Evolutionary conservation across 2,888 invertebrate genomes (phyloP).

Genomic region (Rhynchonema sp.): DNA sequence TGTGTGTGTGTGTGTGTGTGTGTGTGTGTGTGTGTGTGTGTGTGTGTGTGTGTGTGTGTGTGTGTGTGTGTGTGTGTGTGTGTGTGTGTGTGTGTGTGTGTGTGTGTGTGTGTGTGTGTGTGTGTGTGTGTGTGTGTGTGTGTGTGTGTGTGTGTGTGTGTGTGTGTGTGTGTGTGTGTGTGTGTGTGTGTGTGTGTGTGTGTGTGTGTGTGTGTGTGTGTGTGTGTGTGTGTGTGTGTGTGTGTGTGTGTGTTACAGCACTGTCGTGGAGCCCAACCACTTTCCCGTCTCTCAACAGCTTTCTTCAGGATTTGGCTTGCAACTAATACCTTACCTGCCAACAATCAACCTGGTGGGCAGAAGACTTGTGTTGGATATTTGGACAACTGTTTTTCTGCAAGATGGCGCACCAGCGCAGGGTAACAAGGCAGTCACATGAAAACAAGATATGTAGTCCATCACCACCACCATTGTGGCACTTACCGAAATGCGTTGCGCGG

Average conservation of each 20-base stretch:
- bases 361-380: no score
- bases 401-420: no score
- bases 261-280: no score
- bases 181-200: conserved; percentile 1
- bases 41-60: conserved; percentile 6
- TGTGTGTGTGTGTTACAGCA: conserved; percentile 1
- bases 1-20: conserved; percentile 6
- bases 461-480: no score
- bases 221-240: conserved; percentile 1
- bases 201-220: conserved; percentile 2
- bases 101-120: conserved; percentile 3
- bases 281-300: no score
- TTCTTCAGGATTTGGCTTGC: no score
- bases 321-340: no score
- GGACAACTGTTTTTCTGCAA: no score
- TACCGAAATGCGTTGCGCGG: no score
- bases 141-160: conserved; percentile 1
- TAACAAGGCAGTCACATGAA: no score
- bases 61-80: conserved; percentile 6
- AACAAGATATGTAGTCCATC: no score
- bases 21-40: conserved; percentile 5
- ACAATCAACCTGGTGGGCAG: no score
- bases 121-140: conserved; percentile 1
- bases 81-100: conserved; percentile 6
- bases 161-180: conserved; percentile 2